phyloP scores from a whole-genome alignment of 2,797 vertebrate genomes.

The Sparidentex hasta region DNA sequence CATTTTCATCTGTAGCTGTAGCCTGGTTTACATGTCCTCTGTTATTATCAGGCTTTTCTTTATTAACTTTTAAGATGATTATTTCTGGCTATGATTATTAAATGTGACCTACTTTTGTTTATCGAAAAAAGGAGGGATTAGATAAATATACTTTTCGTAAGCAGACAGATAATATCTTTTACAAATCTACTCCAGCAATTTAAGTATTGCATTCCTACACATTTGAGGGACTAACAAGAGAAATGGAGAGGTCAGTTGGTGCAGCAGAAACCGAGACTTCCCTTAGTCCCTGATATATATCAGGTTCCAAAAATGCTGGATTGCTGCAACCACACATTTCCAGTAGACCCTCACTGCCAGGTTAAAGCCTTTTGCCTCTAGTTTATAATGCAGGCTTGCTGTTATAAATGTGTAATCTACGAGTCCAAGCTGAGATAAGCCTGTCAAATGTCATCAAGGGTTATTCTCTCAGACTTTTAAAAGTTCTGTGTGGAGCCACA shows the following conservation, averaged over 20 bases:
- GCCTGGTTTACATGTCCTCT: not conserved
- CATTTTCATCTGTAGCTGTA: conserved; percentile 3
- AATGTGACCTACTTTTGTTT: not conserved
- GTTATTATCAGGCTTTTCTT: conserved; percentile 15
- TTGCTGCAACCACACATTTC: not conserved
- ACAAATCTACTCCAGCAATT: not conserved
- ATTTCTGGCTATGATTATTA: conserved; percentile 12
- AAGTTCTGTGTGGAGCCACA: not conserved
- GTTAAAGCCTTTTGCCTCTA: not conserved
- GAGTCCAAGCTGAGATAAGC: not conserved
- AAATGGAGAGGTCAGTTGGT: conserved; percentile 1
- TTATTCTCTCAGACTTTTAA: not conserved
- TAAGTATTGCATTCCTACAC: not conserved
- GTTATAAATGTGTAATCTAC: not conserved
- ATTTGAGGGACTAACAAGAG: not conserved
- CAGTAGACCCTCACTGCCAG: not conserved
- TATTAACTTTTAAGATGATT: not conserved
- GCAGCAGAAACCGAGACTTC: not conserved
- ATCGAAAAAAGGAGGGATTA: not conserved
- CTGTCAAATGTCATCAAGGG: not conserved
- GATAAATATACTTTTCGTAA: not conserved
- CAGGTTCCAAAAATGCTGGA: not conserved
- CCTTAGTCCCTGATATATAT: not conserved
- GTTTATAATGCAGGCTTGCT: not conserved
- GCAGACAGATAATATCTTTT: not conserved